Conservation (phyloP, 1,140 invertebrate genomes). For the Euwallacea similis region DNA sequence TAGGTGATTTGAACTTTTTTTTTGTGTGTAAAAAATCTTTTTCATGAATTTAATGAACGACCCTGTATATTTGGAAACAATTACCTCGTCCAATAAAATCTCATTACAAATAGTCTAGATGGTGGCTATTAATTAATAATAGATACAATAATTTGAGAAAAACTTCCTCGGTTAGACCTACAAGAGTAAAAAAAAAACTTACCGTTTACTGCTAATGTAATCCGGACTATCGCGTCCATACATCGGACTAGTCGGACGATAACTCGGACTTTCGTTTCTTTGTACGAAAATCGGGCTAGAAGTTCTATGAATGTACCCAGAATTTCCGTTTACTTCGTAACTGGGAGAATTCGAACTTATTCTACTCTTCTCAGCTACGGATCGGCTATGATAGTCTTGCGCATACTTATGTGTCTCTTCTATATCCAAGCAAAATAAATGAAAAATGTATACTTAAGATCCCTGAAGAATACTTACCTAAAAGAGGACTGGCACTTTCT, state of each 20-base stretch:
- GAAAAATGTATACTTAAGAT: neutral
- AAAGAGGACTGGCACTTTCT: conserved; percentile 47
- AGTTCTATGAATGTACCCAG: conserved; percentile 41
- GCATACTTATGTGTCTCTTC: conserved; percentile 46
- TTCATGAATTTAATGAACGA: no score
- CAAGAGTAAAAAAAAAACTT: neutral
- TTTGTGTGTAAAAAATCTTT: no score
- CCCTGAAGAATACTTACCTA: conserved; percentile 10
- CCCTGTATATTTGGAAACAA: no score
- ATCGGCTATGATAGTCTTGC: conserved; percentile 46
- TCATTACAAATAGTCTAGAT: no score
- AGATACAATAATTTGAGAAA: no score
- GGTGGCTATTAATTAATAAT: no score
- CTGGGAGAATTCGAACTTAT: conserved; percentile 45
- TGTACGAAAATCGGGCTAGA: conserved; percentile 31
- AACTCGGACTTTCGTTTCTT: conserved; percentile 38
- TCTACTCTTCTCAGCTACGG: conserved; percentile 52
- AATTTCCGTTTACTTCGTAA: conserved; percentile 35
- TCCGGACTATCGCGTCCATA: conserved; percentile 47
- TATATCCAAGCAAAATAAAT: neutral
- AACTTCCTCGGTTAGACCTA: no score
- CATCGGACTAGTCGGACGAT: conserved; percentile 41
- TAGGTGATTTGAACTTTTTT: no score
- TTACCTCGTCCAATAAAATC: no score
- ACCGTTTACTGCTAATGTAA: conserved; percentile 46